Percentiles rank a stretch among this genome's conserved stretches.
phyloP scores from a whole-genome alignment of 2,888 invertebrate species.

The Cistogaster globosa region DNA sequence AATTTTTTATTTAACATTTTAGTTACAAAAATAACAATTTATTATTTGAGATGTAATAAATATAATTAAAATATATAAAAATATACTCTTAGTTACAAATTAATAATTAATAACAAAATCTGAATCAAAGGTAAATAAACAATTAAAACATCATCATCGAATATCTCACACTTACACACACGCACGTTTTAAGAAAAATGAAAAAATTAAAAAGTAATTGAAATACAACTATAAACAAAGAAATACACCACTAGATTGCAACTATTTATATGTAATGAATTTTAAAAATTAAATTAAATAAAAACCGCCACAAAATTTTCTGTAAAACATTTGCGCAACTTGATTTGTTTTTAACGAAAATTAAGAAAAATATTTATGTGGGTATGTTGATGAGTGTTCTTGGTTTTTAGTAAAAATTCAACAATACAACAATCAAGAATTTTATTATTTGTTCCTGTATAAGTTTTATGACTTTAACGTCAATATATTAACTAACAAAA shows the following conservation, averaged over 20 bases:
- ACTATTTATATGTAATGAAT: conserved; percentile 42
- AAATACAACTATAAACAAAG: conserved; percentile 4
- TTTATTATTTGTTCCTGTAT: conserved; percentile 25
- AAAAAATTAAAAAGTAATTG: neutral
- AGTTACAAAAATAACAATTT: neutral
- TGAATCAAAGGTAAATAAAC: conserved; percentile 45
- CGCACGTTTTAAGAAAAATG: neutral
- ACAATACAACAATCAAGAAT: conserved; percentile 6
- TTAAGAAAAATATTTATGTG: neutral
- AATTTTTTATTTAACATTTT: neutral
- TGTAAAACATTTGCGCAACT: conserved; percentile 35
- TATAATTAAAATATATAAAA: conserved; percentile 3
- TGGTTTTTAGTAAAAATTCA: conserved; percentile 1
- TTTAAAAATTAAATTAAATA: neutral
- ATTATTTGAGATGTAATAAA: conserved; percentile 14
- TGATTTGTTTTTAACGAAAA: neutral
- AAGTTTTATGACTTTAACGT: conserved; percentile 38
- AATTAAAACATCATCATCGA: conserved; percentile 43
- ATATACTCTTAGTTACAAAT: conserved; percentile 13
- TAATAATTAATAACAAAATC: neutral
- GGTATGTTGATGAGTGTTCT: neutral
- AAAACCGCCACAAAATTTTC: conserved; percentile 14
- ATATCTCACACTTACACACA: neutral
- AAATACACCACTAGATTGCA: conserved; percentile 23
- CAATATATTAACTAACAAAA: conserved; percentile 44